Evolutionary conservation across 2,888 invertebrate genomes (phyloP), one percentile per base, ranked within the genome.

Genomic region (Mesoligia furuncula): DNA sequence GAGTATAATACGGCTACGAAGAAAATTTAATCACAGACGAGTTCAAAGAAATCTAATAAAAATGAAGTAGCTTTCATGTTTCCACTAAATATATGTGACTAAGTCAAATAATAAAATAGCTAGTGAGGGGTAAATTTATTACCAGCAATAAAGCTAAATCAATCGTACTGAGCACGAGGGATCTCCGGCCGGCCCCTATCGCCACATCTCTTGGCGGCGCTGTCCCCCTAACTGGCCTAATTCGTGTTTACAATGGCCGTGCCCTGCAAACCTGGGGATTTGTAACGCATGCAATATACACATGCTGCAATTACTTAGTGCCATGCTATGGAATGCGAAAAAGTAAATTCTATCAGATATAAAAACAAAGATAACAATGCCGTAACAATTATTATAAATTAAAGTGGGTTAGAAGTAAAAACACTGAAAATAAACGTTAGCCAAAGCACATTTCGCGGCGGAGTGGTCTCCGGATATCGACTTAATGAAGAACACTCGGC

Each of bases 141-240:
- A 91, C 90, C 75, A 88, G 92, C 93, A 93, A 95, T 95, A 95
- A 95, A 95, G 91, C 93, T 94, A 93, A 95, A 95, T 95, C 95
- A 95, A 95, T 95, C 93, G 93, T 84, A 91, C 91, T 89, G 91
- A 89, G 89, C 90, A 87, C 90, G 90, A 91, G 93, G 92, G 93
- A 92, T 90, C 91, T 90, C 90, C 90, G 85, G 89, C 90, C 91
- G 91, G 89, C 90, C 91, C 92, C 92, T 92, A 93, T 93, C 93
- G 92, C 90, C 92, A 91, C 89, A 89, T 91, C 91, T 91, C 88
- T 90, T 87, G 85, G 87, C 87, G 85, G 87, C 88, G 86, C 85
- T 77, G 83, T 88, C 90, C 90, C 90, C 89, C 89, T 90, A 83
- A 89, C 88, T 86, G 88, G 88, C 87, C 91, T 92, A 89, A 90